Base-by-base conservation (phyloP, 2,888 invertebrate species). In the Melikaiella ostensackeni region DNA sequence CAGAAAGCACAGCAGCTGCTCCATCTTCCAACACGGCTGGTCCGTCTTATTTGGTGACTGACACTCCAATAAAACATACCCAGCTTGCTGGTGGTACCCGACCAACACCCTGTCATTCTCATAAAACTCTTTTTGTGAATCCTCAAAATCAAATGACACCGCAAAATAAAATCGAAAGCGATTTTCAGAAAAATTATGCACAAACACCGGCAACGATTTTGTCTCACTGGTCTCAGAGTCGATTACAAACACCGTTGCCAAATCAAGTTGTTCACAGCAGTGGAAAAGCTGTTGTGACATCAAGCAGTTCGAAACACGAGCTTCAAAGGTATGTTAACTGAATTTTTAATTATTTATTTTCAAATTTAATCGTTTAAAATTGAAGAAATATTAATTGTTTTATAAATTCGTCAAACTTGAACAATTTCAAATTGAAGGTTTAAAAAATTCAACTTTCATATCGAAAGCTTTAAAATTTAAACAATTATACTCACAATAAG, bases 51-150 rank as follows among this genome's bases (percentile, higher is more conserved):
- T 80, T 81, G 27, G 55, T 76, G 3, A 74, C 73, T 0, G 87
- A 88, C 35, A 91, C 91, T 11, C 91, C 91, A 4, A 73, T 90
- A 57, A 91, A 91, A 79, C 85, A 85, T 30, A 55, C 80, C n/a
- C 83, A 83, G 11, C n/a, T 55, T 13, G 27, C 79, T 2, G 75
- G 64, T 19, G 78, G 85, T 8, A 24, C 74, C 33, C 83, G 86
- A 50, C 89, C 90, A 57, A 83, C 83, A 7, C 88, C 90, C 11
- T 88, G 87, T 42, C 62, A 80, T 1, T 89, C 89, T 1, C 90
- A 89, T 73, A 87, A 86, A 74, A 89, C 85, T 64, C 85, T 90
- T 27, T 88, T 86, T 78, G 85, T 87, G 77, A 91, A 91, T 0
- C 91, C 90, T 0, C 89, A 86, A 62, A 42, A 42, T 16, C 42